Evolutionary conservation across 1,140 invertebrate species (phyloP).

Genomic region (Ephestia elutella): DNA sequence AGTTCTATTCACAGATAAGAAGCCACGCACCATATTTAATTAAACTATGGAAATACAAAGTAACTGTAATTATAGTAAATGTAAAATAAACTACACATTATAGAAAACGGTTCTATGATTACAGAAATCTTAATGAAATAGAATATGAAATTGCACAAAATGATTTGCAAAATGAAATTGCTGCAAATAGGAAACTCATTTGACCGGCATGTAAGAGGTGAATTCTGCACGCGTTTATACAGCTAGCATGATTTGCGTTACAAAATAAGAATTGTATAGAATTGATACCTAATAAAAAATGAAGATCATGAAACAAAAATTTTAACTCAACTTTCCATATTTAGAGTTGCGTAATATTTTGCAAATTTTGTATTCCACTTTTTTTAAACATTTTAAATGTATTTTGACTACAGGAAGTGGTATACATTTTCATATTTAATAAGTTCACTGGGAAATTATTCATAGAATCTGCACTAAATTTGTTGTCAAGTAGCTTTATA

Average conservation of each 20-base stretch:
- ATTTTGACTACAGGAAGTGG: too few species aligned
- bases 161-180: conserved; percentile 1
- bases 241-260: not conserved
- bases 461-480: not conserved
- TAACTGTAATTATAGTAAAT: not conserved
- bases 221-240: not conserved
- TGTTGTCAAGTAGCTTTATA: too few species aligned
- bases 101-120: not conserved
- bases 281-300: not conserved
- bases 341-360: too few species aligned
- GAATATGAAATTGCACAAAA: not conserved
- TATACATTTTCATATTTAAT: too few species aligned
- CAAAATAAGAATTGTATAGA: not conserved
- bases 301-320: too few species aligned
- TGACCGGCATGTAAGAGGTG: not conserved
- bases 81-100: not conserved
- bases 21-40: too few species aligned
- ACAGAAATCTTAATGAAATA: not conserved
- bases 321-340: too few species aligned
- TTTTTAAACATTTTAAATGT: too few species aligned
- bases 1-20: too few species aligned
- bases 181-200: conserved; percentile 2
- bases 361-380: too few species aligned
- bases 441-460: not conserved
- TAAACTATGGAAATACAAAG: too few species aligned